Conservation (phyloP, 1,140 invertebrate species). For the Rhagoletis zephyria region DNA sequence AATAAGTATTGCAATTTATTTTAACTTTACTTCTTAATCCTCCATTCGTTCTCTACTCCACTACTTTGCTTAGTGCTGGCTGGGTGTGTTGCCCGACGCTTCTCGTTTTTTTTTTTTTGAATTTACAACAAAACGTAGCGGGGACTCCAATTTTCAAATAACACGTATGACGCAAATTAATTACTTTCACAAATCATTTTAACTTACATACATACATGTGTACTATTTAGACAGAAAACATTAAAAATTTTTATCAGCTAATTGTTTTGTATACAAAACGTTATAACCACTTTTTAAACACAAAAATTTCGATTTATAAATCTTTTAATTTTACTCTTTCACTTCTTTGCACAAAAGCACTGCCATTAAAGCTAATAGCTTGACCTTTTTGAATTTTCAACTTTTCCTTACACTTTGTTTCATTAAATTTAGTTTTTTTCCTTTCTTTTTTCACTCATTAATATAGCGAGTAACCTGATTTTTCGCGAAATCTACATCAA, state of each 20-base stretch:
- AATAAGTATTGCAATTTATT: no score
- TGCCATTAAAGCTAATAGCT: neutral
- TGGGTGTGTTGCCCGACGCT: neutral
- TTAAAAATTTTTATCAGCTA: neutral
- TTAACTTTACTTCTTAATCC: neutral
- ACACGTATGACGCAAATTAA: slow-evolving; percentile 4
- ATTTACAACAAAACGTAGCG: neutral
- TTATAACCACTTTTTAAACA: neutral
- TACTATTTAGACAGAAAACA: no score
- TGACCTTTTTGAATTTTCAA: neutral
- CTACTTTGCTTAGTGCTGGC: neutral
- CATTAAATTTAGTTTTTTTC: neutral
- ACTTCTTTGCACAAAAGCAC: neutral
- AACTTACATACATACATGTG: neutral
- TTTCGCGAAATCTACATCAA: slow-evolving; percentile 11
- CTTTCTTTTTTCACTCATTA: neutral
- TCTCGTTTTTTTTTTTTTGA: neutral
- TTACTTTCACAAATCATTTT: slow-evolving; percentile 26
- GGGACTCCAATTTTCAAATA: neutral
- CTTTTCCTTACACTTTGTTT: slow-evolving; percentile 26
- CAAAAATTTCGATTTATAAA: neutral
- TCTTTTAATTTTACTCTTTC: neutral
- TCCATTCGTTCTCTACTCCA: neutral
- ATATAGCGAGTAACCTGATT: neutral
- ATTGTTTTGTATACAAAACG: neutral